These are phyloP conservation scores for Drosophila pectinifera DNA, from an alignment of 1,140 invertebrate species.

Conservation along the genomic window DNA sequence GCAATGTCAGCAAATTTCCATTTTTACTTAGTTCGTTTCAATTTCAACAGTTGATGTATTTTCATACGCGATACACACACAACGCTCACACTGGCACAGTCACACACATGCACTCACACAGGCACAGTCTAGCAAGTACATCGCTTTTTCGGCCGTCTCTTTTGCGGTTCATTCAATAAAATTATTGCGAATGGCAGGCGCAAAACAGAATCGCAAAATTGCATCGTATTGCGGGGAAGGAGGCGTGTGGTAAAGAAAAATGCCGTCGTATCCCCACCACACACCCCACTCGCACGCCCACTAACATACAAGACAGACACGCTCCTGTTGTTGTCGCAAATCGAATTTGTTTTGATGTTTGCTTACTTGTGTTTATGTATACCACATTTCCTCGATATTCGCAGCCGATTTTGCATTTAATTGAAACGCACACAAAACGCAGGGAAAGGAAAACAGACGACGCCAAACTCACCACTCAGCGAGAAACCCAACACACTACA, in stretches of 20 bases:
- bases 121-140: conserved; percentile 59
- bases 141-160: conserved; percentile 69
- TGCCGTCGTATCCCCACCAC: conserved; percentile 57
- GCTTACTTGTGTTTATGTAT: conserved; percentile 13
- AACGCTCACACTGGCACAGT: conserved; percentile 32
- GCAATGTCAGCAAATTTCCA: conserved; percentile 38
- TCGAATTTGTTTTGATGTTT: conserved; percentile 55
- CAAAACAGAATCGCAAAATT: conserved; percentile 80
- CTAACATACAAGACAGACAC: conserved; percentile 21
- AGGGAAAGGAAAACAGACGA: conserved; percentile 73
- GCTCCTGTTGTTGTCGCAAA: conserved; percentile 40
- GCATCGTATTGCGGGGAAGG: conserved; percentile 68
- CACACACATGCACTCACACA: conserved; percentile 24
- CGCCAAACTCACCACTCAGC: conserved; percentile 52
- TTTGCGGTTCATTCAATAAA: conserved; percentile 79
- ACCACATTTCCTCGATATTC: conserved; percentile 37
- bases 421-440: conserved; percentile 62
- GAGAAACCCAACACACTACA: conserved; percentile 68
- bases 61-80: conserved; percentile 54
- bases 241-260: conserved; percentile 71
- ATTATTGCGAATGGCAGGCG: conserved; percentile 78
- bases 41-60: conserved; percentile 38
- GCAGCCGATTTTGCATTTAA: conserved; percentile 58
- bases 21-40: conserved; percentile 10
- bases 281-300: conserved; percentile 14